phyloP scores from a whole-genome alignment of 2,797 vertebrate genomes.

The Sebastes reedi region DNA sequence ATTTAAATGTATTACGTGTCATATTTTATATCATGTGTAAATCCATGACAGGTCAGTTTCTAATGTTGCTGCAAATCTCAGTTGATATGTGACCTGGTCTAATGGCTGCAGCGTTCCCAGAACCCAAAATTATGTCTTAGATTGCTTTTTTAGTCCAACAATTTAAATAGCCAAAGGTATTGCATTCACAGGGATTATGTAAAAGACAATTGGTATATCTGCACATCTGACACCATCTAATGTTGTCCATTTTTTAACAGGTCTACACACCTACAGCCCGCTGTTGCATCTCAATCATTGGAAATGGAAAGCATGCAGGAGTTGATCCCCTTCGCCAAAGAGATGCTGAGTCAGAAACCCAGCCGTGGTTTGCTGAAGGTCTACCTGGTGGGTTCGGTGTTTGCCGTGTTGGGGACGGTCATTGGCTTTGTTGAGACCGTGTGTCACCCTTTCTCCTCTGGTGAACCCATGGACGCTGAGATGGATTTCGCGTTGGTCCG shows the following conservation, averaged over 20 bases:
- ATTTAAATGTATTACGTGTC: background rate
- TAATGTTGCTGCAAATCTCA: background rate
- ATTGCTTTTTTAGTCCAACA: background rate
- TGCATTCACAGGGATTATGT: background rate
- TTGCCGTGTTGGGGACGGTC: constrained; percentile 85
- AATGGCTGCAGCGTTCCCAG: background rate
- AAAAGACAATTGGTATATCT: background rate
- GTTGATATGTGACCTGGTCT: background rate
- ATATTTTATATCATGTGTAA: background rate
- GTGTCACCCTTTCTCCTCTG: constrained; percentile 83
- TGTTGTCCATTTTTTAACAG: background rate
- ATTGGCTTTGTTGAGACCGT: constrained; percentile 85
- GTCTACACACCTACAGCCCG: background rate
- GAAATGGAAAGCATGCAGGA: constrained; percentile 85
- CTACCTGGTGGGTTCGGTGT: constrained; percentile 87
- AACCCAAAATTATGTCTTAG: background rate
- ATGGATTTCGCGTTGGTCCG: constrained; percentile 30
- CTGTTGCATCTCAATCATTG: background rate
- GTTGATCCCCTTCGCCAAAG: constrained; percentile 86
- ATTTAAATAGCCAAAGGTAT: background rate
- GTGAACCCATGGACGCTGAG: constrained; percentile 67
- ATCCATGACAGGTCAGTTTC: background rate
- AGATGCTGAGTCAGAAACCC: constrained; percentile 85
- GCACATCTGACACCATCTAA: background rate
- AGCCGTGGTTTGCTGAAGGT: constrained; percentile 84